A percentile compares a stretch with the other conserved stretches of the same genome.
Conservation (phyloP, 2,113 vertebrate species). For the Thalassarche chlororhynchos region DNA sequence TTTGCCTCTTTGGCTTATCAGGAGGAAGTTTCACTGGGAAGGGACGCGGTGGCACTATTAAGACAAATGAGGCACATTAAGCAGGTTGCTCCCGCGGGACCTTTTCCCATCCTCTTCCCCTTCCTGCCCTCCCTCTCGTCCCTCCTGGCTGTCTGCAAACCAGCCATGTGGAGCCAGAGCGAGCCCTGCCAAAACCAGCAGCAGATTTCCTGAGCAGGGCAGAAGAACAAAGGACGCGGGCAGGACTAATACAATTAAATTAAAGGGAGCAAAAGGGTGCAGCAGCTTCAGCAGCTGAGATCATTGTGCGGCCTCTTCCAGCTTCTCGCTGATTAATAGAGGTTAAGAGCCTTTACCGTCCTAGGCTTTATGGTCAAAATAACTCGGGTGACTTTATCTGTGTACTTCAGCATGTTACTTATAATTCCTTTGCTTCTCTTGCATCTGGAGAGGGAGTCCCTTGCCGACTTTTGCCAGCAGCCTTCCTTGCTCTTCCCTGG, state of each 20-base stretch:
- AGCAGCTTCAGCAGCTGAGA: constrained; percentile 6
- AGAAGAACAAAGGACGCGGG: constrained; percentile 2
- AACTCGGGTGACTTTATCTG: not conserved
- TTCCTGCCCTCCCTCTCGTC: not conserved
- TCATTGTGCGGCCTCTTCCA: not conserved
- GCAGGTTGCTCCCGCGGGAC: not conserved
- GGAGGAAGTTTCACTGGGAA: not conserved
- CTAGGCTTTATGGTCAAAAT: not conserved
- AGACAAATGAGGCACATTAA: not conserved
- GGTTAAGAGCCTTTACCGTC: not conserved
- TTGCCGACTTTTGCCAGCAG: not conserved
- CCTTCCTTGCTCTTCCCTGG: not conserved
- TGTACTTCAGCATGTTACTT: not conserved
- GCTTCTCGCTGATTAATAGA: not conserved
- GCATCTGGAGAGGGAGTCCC: not conserved
- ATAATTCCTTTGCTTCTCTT: not conserved
- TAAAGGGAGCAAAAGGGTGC: constrained; percentile 30
- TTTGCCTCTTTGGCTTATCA: not conserved
- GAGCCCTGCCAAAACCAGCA: constrained; percentile 37
- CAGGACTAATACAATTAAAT: constrained; percentile 32
- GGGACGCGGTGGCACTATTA: not conserved
- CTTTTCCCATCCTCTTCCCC: not conserved
- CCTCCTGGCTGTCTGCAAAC: constrained; percentile 14
- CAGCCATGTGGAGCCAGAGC: not conserved
- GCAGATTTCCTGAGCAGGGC: not conserved